Evolutionary conservation across 2,797 vertebrate species (phyloP).

Genomic region (Clarias platycephalus): DNA sequence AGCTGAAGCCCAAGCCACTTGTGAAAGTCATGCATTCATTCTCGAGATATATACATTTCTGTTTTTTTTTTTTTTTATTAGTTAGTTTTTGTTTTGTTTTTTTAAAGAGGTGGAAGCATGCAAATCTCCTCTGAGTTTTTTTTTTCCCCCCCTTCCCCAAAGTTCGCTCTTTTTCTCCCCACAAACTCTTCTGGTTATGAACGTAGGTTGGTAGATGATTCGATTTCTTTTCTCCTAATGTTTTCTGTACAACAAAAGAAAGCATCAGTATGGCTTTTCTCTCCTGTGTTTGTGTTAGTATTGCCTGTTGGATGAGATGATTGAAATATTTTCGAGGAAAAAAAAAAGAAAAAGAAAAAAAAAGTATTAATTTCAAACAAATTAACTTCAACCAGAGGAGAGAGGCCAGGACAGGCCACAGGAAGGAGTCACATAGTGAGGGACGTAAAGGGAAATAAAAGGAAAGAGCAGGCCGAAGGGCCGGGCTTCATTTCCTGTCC

Average conservation of each 20-base stretch:
- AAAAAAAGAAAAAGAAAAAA: slow-evolving; percentile 59
- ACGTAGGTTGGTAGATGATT: slow-evolving; percentile 26
- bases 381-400: slow-evolving; percentile 66
- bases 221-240: slow-evolving; percentile 11
- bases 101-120: slow-evolving; percentile 82
- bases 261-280: slow-evolving; percentile 99
- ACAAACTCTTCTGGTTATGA: slow-evolving; percentile 30
- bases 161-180: slow-evolving; percentile 14
- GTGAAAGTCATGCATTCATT: slow-evolving; percentile 84
- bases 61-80: slow-evolving; percentile 21
- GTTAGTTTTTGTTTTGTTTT: slow-evolving; percentile 59
- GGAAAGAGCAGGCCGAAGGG: slow-evolving; percentile 65
- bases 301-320: slow-evolving; percentile 80
- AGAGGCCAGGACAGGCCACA: slow-evolving; percentile 46
- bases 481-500: slow-evolving; percentile 82
- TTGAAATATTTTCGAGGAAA: slow-evolving; percentile 57
- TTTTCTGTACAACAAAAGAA: slow-evolving; percentile 54
- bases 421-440: slow-evolving; percentile 57
- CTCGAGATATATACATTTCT: slow-evolving; percentile 79
- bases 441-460: slow-evolving; percentile 72
- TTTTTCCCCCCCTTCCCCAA: slow-evolving; percentile 16
- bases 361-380: slow-evolving; percentile 62
- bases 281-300: slow-evolving; percentile 90
- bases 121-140: slow-evolving; percentile 73
- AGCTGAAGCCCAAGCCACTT: slow-evolving; percentile 53